Evolutionary conservation across 2,113 vertebrate genomes (phyloP), one percentile per base, ranked within the genome.

Genomic region (Orthochromis indermauri): DNA sequence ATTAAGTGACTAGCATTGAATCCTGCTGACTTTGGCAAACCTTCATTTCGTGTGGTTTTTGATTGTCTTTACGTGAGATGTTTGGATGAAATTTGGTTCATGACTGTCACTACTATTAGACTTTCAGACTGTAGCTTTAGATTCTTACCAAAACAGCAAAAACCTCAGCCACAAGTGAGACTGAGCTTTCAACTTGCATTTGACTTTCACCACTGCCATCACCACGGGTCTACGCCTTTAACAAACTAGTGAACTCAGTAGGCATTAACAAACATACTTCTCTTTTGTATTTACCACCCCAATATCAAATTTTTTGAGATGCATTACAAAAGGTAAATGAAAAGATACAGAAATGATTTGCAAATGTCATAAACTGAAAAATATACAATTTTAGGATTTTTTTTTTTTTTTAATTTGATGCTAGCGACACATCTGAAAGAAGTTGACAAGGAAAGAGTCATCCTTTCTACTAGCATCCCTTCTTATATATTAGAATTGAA

Each of bases 221-320:
- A n/a, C n/a, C n/a, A n/a, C 0, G 2, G 19, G 9, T 1, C 19
- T 53, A 53, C 3, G 9, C 51, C 51, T 2, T 1, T 1, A 55
- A 26, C 6, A 26, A 55, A 26, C 54, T 55, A 5, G 54, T 55
- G 54, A 55, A 26, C 54, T 55, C 21, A 5, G 54, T 55, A 5
- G 54, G 21, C 11, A 59, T 59, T 59, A 59, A 28, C 8, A 59
- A 59, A 28, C 8, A 59, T 59, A 59, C 4, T 59, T 59, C 55
- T 59, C 24, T 28, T 59, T 59, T 59, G 55, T 5, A 59, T 28
- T 59, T 59, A 59, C 55, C 24, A 28, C 55, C 4, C 8, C 24
- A 59, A 59, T 59, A 59, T 59, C 24, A 59, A 16, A 9, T 2
- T 2, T 14, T 5, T 16, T 59, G 13, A 59, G 24, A 9, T 59